Percentiles rank a stretch among this genome's conserved stretches.
phyloP scores from a whole-genome alignment of 2,888 invertebrate species.

The Agrypnus murinus region DNA sequence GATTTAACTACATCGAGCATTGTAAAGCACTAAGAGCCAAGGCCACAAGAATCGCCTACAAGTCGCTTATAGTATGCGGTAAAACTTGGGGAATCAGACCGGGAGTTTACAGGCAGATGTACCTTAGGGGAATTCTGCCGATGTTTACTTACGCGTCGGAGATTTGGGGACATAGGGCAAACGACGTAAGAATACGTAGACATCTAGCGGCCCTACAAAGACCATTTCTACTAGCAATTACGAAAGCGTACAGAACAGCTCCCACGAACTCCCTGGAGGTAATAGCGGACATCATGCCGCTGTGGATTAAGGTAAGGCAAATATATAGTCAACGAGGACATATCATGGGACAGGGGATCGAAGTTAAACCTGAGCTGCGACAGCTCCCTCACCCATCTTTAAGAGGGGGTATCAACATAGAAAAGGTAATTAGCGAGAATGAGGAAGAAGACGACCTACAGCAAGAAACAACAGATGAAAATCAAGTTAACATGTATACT shows the following conservation, averaged over 20 bases:
- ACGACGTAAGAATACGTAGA: not conserved
- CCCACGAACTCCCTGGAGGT: not conserved
- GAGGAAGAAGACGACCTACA: no score
- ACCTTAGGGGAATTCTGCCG: not conserved
- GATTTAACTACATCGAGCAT: not conserved
- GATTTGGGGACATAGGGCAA: not conserved
- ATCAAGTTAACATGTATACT: no score
- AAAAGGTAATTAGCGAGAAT: no score
- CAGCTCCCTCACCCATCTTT: no score
- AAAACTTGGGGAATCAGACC: not conserved
- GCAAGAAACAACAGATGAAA: no score
- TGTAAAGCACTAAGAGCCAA: not conserved
- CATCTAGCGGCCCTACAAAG: not conserved
- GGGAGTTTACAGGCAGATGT: not conserved
- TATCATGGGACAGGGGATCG: no score
- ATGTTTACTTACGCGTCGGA: not conserved
- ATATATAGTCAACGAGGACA: no score
- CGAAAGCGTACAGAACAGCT: not conserved
- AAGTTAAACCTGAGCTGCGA: no score
- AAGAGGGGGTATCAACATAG: no score
- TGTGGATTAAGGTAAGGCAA: no score
- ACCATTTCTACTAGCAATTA: not conserved
- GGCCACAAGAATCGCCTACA: not conserved
- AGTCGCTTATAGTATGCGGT: not conserved
- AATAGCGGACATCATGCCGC: no score